Percentiles rank a stretch among this genome's conserved stretches.
Conservation (phyloP, 2,888 invertebrate genomes). For the Nudaria mundana region DNA sequence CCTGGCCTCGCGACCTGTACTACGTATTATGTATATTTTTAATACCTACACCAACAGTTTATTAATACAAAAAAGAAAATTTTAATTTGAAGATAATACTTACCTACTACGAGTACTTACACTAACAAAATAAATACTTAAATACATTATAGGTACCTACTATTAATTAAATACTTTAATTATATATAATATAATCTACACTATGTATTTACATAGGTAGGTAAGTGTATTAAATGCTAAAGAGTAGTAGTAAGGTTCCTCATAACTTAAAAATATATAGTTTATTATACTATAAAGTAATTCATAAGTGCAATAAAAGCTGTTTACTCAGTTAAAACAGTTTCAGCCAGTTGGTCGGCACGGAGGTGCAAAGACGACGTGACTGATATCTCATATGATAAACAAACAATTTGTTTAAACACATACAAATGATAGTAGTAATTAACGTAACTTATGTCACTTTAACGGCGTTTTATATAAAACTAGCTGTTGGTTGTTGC, state of each 20-base stretch:
- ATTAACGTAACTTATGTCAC: conserved; percentile 29
- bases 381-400: conserved; percentile 47
- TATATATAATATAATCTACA: no score
- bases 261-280: conserved; percentile 30
- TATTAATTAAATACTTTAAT: not conserved
- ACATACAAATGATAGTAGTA: conserved; percentile 29
- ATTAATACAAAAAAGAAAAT: no score
- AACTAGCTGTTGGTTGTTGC: no score
- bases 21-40: no score
- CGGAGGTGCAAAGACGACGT: conserved; percentile 34
- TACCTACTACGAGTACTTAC: no score
- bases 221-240: not conserved
- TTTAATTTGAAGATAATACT: no score
- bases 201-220: not conserved
- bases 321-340: conserved; percentile 35
- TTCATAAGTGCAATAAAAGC: conserved; percentile 42
- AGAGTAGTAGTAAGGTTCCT: conserved; percentile 1
- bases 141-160: not conserved
- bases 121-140: no score
- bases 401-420: conserved; percentile 33
- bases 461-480: no score
- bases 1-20: no score
- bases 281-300: conserved; percentile 37
- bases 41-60: no score
- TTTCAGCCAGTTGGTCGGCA: conserved; percentile 34